Evolutionary conservation across 2,888 invertebrate genomes (phyloP).

Genomic region (Sepioteuthis lessoniana): DNA sequence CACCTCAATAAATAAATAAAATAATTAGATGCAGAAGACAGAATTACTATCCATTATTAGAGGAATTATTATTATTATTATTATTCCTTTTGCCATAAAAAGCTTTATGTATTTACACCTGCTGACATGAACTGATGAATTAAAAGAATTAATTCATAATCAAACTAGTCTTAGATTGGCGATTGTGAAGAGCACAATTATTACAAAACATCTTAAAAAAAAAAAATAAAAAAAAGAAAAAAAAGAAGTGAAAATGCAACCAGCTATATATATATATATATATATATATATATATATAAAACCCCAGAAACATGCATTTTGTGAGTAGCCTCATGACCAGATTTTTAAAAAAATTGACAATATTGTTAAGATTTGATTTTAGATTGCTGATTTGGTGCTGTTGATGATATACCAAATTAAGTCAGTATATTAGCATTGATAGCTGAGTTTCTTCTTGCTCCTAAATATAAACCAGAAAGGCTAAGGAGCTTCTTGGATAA

Average conservation of each 20-base stretch:
- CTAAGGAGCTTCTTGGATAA: not conserved
- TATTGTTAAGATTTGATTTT: not conserved
- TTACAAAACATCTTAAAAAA: not conserved
- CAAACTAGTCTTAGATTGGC: not conserved
- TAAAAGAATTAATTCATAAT: not conserved
- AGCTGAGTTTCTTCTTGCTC: not conserved
- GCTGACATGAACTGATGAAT: not conserved
- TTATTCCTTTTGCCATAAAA: not conserved
- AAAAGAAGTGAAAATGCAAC: not conserved
- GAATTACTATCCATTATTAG: not conserved
- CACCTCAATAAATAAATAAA: not conserved
- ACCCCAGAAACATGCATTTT: not conserved
- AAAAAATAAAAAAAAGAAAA: not conserved
- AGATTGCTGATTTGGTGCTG: not conserved
- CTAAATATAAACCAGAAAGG: not conserved
- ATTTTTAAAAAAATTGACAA: not conserved
- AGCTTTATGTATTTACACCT: not conserved
- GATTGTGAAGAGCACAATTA: not conserved
- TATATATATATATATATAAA: too few relatives aligned
- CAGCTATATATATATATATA: not conserved
- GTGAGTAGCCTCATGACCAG: not conserved
- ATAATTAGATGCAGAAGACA: not conserved
- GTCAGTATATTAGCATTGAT: not conserved
- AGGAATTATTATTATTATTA: not conserved
- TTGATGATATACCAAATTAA: not conserved